phyloP scores from a whole-genome alignment of 2,888 invertebrate genomes.

The Apoda limacodes region DNA sequence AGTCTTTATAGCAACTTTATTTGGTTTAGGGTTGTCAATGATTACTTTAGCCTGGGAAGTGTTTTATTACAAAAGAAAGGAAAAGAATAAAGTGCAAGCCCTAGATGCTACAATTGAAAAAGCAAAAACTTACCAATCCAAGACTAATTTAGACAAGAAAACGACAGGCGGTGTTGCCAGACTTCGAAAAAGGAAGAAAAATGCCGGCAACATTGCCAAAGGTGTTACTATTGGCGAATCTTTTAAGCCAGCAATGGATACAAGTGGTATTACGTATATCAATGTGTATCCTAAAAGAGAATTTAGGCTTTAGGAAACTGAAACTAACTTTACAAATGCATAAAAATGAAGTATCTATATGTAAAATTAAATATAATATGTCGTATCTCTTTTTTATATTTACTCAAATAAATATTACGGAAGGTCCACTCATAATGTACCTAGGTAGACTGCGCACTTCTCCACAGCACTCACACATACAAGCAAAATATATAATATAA shows the following conservation, averaged over 20 bases:
- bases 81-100: conserved; percentile 39
- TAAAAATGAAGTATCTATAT: too few species aligned
- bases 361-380: too few species aligned
- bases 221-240: conserved; percentile 56
- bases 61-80: conserved; percentile 76
- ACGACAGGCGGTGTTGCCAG: conserved; percentile 25
- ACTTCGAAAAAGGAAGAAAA: conserved; percentile 24
- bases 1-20: conserved; percentile 90
- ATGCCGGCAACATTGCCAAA: conserved; percentile 23
- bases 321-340: too few species aligned
- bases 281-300: conserved; percentile 51
- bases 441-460: too few species aligned
- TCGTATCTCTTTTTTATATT: too few species aligned
- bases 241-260: conserved; percentile 46
- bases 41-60: conserved; percentile 85
- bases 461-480: too few species aligned
- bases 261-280: conserved; percentile 42
- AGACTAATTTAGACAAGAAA: conserved; percentile 23
- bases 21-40: conserved; percentile 87
- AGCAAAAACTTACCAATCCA: conserved; percentile 22
- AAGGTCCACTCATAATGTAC: too few species aligned
- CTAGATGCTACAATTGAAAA: conserved; percentile 31
- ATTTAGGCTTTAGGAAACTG: too few species aligned
- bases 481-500: too few species aligned
- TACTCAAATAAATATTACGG: too few species aligned